phyloP scores from a whole-genome alignment of 2,113 vertebrate species.

The Numida meleagris region DNA sequence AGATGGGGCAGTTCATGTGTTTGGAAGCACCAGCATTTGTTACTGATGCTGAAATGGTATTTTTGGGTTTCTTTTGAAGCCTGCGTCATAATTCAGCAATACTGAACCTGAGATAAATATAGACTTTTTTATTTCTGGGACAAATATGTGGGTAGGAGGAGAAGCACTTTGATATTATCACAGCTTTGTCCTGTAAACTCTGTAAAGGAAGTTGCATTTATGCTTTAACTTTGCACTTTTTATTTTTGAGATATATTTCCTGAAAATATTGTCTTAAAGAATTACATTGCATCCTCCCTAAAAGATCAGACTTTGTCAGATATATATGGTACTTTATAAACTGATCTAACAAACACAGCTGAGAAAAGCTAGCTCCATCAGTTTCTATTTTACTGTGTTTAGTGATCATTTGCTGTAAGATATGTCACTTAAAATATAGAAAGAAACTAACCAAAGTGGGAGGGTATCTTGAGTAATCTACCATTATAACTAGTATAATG shows the following conservation, averaged over 20 bases:
- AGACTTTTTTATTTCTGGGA: neutral
- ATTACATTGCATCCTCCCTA: neutral
- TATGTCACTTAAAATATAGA: neutral
- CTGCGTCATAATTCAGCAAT: neutral
- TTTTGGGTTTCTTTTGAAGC: neutral
- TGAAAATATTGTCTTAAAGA: neutral
- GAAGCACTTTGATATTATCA: neutral
- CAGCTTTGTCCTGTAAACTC: neutral
- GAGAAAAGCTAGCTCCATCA: neutral
- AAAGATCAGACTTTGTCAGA: neutral
- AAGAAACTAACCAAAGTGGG: neutral
- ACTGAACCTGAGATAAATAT: neutral
- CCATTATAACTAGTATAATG: fast-evolving
- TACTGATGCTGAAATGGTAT: neutral
- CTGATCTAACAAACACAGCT: neutral
- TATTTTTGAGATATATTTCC: neutral
- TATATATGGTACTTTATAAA: neutral
- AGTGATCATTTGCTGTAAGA: neutral
- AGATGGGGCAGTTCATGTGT: neutral
- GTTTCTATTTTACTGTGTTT: neutral
- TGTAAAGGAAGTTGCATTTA: neutral
- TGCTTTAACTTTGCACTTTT: neutral
- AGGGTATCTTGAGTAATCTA: neutral
- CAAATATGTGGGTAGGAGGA: neutral
- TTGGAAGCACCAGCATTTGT: neutral